Evolutionary conservation across 2,797 vertebrate genomes (phyloP).

Genomic region (Prunella strophiata): DNA sequence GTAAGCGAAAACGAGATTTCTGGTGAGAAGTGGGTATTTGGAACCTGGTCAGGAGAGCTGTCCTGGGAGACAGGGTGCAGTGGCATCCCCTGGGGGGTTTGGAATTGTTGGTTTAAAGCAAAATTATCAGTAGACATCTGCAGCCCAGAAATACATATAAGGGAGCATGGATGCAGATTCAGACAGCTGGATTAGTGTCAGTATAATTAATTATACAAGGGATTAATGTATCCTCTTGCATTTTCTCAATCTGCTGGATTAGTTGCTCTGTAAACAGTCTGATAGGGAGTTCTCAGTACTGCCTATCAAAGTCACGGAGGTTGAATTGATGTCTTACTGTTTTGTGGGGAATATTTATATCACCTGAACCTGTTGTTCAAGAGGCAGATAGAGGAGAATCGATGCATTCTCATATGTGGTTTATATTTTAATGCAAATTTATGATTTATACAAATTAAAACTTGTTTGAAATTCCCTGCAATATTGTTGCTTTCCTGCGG

Average conservation of each 20-base stretch:
- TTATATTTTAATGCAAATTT: background rate
- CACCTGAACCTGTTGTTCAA: background rate
- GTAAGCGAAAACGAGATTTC: background rate
- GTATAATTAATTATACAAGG: background rate
- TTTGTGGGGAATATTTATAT: background rate
- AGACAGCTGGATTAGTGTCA: background rate
- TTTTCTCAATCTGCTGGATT: background rate
- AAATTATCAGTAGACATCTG: background rate
- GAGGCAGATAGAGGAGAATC: background rate
- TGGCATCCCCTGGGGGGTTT: accelerated
- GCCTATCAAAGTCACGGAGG: background rate
- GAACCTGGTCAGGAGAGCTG: background rate
- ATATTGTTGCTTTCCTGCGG: background rate
- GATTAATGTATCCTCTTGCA: background rate
- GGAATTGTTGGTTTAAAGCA: background rate
- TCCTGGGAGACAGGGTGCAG: background rate
- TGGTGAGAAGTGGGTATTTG: background rate
- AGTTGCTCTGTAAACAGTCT: background rate
- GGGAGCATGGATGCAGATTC: background rate
- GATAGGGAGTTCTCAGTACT: accelerated
- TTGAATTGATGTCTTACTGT: background rate
- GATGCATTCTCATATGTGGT: background rate
- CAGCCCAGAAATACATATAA: background rate
- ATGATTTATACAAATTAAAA: background rate
- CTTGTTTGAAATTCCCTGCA: background rate